Evolutionary conservation across 2,888 invertebrate species (phyloP).

Genomic region (Smittia sp.): DNA sequence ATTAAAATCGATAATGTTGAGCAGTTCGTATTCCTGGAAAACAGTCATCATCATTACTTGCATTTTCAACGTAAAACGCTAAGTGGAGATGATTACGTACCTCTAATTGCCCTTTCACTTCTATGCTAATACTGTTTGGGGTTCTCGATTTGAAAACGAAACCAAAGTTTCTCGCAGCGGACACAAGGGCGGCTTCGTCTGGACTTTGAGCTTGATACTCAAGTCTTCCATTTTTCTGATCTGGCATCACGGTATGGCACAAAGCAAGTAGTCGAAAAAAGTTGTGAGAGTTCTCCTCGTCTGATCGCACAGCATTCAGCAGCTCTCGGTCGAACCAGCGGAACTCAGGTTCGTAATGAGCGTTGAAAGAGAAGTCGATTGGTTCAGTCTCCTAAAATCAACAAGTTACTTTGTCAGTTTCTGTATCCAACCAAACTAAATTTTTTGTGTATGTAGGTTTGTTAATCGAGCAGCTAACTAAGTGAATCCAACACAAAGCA

Average conservation of each 20-base stretch:
- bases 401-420: neutral
- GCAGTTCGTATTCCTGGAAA: constrained; percentile 76
- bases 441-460: neutral
- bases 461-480: neutral
- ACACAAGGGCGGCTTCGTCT: constrained; percentile 95
- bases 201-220: constrained; percentile 88
- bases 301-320: constrained; percentile 74
- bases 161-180: constrained; percentile 97
- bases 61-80: neutral
- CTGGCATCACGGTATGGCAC: constrained; percentile 99
- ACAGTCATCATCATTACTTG: constrained; percentile 49
- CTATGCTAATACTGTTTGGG: constrained; percentile 89
- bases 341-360: constrained; percentile 87
- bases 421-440: neutral
- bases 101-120: constrained; percentile 77
- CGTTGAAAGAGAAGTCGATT: constrained; percentile 93
- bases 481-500: neutral
- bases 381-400: constrained; percentile 66
- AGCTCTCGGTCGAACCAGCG: constrained; percentile 88
- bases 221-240: constrained; percentile 75
- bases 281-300: constrained; percentile 72
- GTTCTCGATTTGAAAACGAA: constrained; percentile 94
- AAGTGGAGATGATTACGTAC: constrained; percentile 48
- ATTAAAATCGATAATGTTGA: constrained; percentile 98
- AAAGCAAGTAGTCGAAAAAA: constrained; percentile 92